Base-by-base conservation (phyloP, 2,113 vertebrate species). In the Apteryx owenii region DNA sequence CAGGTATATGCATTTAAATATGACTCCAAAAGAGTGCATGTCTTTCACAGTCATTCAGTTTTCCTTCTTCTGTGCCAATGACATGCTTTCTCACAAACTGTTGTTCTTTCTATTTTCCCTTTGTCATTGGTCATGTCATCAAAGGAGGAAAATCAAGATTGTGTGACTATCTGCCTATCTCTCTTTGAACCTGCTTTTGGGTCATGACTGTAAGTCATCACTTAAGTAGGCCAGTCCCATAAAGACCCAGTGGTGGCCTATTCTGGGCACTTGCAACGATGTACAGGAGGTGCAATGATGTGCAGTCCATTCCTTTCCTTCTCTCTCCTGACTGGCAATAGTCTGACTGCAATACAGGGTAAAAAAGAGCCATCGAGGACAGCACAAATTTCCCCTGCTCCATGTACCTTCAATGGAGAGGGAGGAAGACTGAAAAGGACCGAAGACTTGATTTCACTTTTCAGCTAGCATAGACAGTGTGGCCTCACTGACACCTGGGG, bases 191-290 rank as follows among this genome's bases (percentile, higher is more conserved):
- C 70, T 76, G 6, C 15, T 75, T 50, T 90, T 38, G 21, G 88
- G 12, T 14, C 62, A 18, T 26, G 81, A 23, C 46, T 92, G 60
- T 31, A 61, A 25, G 29, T 42, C 48, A 70, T 22, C 13, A 18
- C 64, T 78, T 44, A 77, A 70, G 38, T 9, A 90, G 31, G 12
- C 3, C 46, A 26, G 5, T 26, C 93, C 60, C 73, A 26, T 68
- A 76, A 81, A 65, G 69, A 56, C 12, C 13, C 51, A 7, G 5
- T 81, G 19, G 71, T 9, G 3, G 42, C 12, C 54, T n/a, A 40
- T 31, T 38, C 6, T 60, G 19, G 0, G 1, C 78, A 10, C 8
- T 38, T 75, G 33, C 19, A 60, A 1, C 1, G 2, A 21, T 10
- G 16, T 10, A 60, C 46, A 36, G 56, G 51, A 75, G 42, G 12